Evolutionary conservation across 2,113 vertebrate genomes (phyloP), one percentile per base, ranked within the genome.

Genomic region (Megaceryle torquata): DNA sequence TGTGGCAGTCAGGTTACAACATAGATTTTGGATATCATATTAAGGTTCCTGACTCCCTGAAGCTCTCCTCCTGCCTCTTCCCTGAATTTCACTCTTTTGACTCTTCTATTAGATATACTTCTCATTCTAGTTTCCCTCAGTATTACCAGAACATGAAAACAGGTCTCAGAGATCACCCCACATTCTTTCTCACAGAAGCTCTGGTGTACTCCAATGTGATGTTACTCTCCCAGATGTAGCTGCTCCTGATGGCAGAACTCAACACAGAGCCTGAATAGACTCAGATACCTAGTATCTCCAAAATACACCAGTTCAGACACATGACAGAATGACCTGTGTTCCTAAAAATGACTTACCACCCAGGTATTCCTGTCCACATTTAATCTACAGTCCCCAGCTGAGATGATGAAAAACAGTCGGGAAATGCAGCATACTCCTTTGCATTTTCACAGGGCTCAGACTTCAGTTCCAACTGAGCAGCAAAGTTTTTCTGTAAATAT

Each of bases 131-230:
- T 53, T 84, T 67, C 68, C 9, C 9, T 72, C 26, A 53, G 9
- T 18, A 57, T 26, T 89, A 31, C 28, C 33, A 89, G 43, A 10
- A 83, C n/a, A 53, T 20, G 17, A 43, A 54, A 48, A 59, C 4
- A 25, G 2, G 3, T 67, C 37, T 71, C 61, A 56, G 33, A 56
- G 22, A 22, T 35, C 21, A 71, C 31, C 17, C 20, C 43, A 11
- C 26, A 39, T 29, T 59, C 29, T 70, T 64, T 22, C 20, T 70
- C 28, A 28, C 14, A 53, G 39, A 72, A 56, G 15, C 8, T 64
- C 14, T 2, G 0, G 2, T 26, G 12, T 33, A 56, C 33, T 61
- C 15, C 31, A 68, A 0, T 21, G 11, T 39, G 29, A 51, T 46
- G 13, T 31, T 8, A n/a, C 22, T 25, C 14, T 51, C 7, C 8